Base-by-base conservation (phyloP, 2,113 vertebrate species). In the Syngnathoides biaculeatus region DNA sequence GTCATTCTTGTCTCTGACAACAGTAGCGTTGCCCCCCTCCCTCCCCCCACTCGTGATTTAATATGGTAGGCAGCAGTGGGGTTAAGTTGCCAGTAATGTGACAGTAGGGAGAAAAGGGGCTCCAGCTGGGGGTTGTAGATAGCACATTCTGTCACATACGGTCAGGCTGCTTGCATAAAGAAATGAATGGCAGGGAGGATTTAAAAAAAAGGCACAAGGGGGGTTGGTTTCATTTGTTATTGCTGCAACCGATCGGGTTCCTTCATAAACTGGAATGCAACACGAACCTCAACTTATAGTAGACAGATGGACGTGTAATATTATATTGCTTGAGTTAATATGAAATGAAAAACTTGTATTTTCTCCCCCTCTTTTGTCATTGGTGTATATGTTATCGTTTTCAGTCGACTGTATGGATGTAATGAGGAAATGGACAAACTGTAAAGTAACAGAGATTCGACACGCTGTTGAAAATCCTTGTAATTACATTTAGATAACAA, bases 91-190 rank as follows among this genome's bases (percentile, higher is more conserved):
- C 88, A 82, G 65, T 70, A 90, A 93, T 90, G 79, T 74, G 75
- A 74, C 68, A 91, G 92, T 86, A 92, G 91, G 39, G 82, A 83
- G 78, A 74, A 82, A 72, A 69, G 80, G 80, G 67, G 79, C 84
- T 88, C 86, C 89, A 91, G 92, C 90, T 93, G 91, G 89, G 91
- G 90, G 90, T 80, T 86, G 80, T 71, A 90, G 92, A 93, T 93
- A 92, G 89, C 84, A 84, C 88, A 89, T 90, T 90, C 89, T 92
- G 92, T 85, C 89, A 91, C 90, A 86, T 67, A 74, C 84, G 88
- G 86, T 91, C 91, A 89, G 87, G 90, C 90, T 92, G 92, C 79
- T 87, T 92, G 88, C 84, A 91, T 92, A 92, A 92, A 89, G 87
- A 93, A 88, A 85, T 77, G 90, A 83, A 72, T 73, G 83, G 68